A percentile compares a stretch with the other conserved stretches of the same genome.
phyloP scores from a whole-genome alignment of 2,888 invertebrate species.

The Flexamia atlantica region DNA sequence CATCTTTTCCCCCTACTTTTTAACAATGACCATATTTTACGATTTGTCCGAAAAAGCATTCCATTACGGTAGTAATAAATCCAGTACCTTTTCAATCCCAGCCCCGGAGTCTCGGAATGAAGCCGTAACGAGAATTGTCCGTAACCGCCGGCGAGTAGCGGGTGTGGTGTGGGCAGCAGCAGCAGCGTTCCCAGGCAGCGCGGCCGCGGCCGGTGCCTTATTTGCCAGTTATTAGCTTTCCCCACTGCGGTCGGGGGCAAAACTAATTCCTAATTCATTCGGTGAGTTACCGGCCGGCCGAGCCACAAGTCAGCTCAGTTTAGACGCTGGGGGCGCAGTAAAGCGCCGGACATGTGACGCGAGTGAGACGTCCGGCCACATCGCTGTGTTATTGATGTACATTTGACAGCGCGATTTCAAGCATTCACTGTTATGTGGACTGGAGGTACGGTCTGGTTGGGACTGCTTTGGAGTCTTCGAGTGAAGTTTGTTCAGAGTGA shows the following conservation, averaged over 20 bases:
- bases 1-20: too few species aligned
- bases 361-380: slow-evolving; percentile 4
- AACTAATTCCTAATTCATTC: slow-evolving; percentile 41
- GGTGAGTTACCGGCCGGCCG: background rate
- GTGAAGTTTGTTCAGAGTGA: too few species aligned
- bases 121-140: background rate
- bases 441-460: too few species aligned
- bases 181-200: background rate
- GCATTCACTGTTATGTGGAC: slow-evolving; percentile 3
- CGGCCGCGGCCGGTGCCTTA: slow-evolving; percentile 29
- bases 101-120: background rate
- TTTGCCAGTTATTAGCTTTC: slow-evolving; percentile 39
- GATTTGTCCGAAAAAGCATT: too few species aligned
- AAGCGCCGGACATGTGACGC: background rate
- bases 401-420: slow-evolving; percentile 20
- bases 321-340: slow-evolving; percentile 15
- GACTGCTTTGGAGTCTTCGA: too few species aligned
- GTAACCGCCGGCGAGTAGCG: slow-evolving; percentile 12
- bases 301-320: slow-evolving; percentile 32
- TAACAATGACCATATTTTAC: too few species aligned
- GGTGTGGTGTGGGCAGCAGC: slow-evolving; percentile 1
- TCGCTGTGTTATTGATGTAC: slow-evolving; percentile 3
- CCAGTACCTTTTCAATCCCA: too few species aligned
- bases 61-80: too few species aligned
- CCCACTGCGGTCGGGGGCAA: slow-evolving; percentile 19